A percentile compares a stretch with the other conserved stretches of the same genome.
These are phyloP conservation scores for Sander vitreus DNA, from an alignment of 2,113 vertebrate species.

Conservation along the genomic window DNA sequence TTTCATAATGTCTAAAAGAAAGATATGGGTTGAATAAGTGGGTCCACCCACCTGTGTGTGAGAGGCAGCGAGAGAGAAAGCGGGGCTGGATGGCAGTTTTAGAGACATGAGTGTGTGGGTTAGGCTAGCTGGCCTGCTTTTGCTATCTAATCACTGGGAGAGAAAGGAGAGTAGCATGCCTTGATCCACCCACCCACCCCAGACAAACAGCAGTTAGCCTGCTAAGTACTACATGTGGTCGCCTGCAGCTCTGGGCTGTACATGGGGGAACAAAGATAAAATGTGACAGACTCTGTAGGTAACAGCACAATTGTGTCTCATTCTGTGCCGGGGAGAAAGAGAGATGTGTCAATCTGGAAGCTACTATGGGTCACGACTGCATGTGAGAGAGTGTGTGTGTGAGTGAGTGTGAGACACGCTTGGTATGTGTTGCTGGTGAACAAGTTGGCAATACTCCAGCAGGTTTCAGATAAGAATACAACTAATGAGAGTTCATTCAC, in stretches of 20 bases:
- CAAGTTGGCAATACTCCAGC: conserved; percentile 20
- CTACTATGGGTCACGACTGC: conserved; percentile 61
- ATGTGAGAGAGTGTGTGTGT: conserved; percentile 12
- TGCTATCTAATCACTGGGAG: conserved; percentile 81
- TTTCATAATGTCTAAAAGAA: conserved; percentile 85
- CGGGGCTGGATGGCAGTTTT: conserved; percentile 79
- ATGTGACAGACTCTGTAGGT: conserved; percentile 68
- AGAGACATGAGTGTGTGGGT: conserved; percentile 88
- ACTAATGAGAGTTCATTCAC: conserved; percentile 42
- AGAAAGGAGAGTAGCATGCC: conserved; percentile 82
- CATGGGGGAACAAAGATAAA: conserved; percentile 61
- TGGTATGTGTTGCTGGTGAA: conserved; percentile 42
- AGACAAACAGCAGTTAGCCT: conserved; percentile 79
- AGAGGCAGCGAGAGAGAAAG: conserved; percentile 79
- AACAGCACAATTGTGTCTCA: conserved; percentile 72
- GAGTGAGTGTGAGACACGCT: background rate
- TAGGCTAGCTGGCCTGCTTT: conserved; percentile 80
- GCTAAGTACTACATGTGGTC: conserved; percentile 68
- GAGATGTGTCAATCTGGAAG: conserved; percentile 69
- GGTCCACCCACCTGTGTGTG: conserved; percentile 87
- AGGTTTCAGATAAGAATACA: conserved; percentile 35
- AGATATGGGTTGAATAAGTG: conserved; percentile 86
- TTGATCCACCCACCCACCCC: conserved; percentile 85
- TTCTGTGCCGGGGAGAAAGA: conserved; percentile 50
- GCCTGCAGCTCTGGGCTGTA: conserved; percentile 61